phyloP scores from a whole-genome alignment of 2,888 invertebrate species.

The Arrhopalites spinosus region DNA sequence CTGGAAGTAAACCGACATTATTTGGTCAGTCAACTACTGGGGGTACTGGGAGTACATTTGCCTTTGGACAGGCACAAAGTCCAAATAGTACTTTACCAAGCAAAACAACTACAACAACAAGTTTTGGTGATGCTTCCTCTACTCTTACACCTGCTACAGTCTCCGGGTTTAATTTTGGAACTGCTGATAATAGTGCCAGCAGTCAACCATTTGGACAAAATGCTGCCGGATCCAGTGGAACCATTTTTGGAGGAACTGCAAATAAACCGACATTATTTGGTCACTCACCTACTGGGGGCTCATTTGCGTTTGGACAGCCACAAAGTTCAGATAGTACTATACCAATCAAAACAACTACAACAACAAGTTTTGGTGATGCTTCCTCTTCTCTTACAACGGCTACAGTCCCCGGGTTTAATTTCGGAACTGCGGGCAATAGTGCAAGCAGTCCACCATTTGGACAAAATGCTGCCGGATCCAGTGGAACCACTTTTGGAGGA shows the following conservation, averaged over 20 bases:
- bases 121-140: slow-evolving; percentile 10
- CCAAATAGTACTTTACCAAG: neutral
- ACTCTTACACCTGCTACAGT: neutral
- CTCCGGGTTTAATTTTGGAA: neutral
- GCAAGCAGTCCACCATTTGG: neutral
- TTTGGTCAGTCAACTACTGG: slow-evolving; percentile 3
- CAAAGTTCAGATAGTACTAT: neutral
- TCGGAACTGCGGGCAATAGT: slow-evolving; percentile 8
- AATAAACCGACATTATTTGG: no score
- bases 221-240: neutral
- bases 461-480: neutral
- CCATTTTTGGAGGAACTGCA: neutral
- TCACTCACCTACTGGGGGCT: neutral
- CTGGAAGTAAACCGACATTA: neutral
- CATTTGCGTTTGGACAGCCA: no score
- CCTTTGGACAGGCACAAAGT: slow-evolving; percentile 16
- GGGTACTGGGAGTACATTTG: neutral
- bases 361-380: no score
- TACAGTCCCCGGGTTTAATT: slow-evolving; percentile 7
- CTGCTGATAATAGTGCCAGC: no score
- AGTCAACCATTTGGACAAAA: no score
- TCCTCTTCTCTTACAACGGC: no score
- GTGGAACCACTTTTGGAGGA: neutral
- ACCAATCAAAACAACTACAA: no score
- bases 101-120: neutral